Conservation (phyloP, 2,888 invertebrate genomes). For the Automeris io region DNA sequence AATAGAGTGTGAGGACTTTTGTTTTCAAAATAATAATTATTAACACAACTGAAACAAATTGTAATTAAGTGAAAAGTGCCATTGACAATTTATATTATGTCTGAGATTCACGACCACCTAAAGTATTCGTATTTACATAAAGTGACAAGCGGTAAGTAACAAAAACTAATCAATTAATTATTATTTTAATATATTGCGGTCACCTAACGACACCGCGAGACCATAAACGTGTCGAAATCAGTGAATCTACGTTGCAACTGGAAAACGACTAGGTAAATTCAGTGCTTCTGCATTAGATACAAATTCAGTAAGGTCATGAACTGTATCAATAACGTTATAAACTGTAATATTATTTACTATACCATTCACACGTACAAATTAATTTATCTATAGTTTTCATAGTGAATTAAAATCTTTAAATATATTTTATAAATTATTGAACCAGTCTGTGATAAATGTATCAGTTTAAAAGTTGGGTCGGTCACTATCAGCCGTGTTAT, state of each 20-base stretch:
- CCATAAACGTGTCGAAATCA: slow-evolving; percentile 19
- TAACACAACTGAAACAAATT: background rate
- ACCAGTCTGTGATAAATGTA: background rate
- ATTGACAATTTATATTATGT: slow-evolving; percentile 6
- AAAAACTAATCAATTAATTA: slow-evolving; percentile 19
- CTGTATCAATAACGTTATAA: background rate
- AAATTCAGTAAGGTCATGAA: background rate
- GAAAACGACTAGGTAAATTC: slow-evolving; percentile 20
- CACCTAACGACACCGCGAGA: slow-evolving; percentile 18
- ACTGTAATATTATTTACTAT: background rate
- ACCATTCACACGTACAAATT: background rate
- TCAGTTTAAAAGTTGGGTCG: background rate
- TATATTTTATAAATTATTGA: background rate
- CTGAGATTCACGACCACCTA: background rate
- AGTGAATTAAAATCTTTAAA: background rate
- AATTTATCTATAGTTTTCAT: background rate
- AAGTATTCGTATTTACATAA: background rate
- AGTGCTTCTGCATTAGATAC: slow-evolving; percentile 14
- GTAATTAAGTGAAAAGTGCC: slow-evolving; percentile 13
- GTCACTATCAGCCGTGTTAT: background rate
- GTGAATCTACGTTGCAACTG: slow-evolving; percentile 21
- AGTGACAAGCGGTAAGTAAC: slow-evolving; percentile 9
- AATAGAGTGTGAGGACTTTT: slow-evolving; percentile 20
- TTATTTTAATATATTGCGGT: slow-evolving; percentile 39
- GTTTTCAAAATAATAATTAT: slow-evolving; percentile 8